Conservation (phyloP, 2,888 invertebrate species). For the Fragum fragum region DNA sequence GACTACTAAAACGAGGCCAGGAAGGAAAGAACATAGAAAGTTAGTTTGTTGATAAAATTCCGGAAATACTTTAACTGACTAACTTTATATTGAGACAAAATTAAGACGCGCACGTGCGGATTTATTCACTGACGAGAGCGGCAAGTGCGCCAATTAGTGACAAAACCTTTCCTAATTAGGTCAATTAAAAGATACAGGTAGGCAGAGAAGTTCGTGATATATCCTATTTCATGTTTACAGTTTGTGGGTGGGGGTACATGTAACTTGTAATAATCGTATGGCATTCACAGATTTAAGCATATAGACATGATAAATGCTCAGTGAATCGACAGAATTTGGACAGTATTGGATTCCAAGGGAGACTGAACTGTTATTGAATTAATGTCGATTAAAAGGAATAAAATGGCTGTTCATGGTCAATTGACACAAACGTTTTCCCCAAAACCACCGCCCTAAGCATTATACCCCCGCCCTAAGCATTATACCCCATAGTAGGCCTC, state of each 20-base stretch:
- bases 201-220: constrained; percentile 15
- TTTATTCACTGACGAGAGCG: not conserved
- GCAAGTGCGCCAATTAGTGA: not conserved
- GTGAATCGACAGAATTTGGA: too few relatives aligned
- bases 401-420: too few relatives aligned
- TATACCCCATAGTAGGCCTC: too few relatives aligned
- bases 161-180: constrained; percentile 8
- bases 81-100: not conserved
- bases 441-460: too few relatives aligned
- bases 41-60: constrained; percentile 36
- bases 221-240: not conserved
- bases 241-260: constrained; percentile 13
- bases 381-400: too few relatives aligned
- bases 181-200: constrained; percentile 20
- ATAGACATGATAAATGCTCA: too few relatives aligned
- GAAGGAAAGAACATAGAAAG: constrained; percentile 28
- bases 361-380: too few relatives aligned
- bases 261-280: too few relatives aligned
- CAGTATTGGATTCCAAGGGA: too few relatives aligned
- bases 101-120: not conserved
- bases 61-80: constrained; percentile 28
- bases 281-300: too few relatives aligned
- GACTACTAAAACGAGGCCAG: constrained; percentile 53
- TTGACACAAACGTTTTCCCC: too few relatives aligned
- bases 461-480: too few relatives aligned